These are phyloP conservation scores for Leuctra nigra DNA, from an alignment of 2,888 invertebrate genomes.

Conservation along the genomic window DNA sequence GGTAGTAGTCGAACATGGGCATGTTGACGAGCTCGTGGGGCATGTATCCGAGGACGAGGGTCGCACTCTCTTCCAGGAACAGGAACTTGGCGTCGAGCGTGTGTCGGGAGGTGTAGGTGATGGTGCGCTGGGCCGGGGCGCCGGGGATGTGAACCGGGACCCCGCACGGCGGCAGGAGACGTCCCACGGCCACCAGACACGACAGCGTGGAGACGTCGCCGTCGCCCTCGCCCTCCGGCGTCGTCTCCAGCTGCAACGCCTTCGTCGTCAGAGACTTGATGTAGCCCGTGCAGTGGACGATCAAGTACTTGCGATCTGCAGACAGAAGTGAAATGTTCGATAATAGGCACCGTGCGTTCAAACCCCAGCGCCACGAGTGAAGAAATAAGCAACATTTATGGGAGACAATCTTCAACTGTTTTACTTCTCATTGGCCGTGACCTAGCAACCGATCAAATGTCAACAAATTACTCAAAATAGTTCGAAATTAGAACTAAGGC, in stretches of 20 bases:
- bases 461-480: no score
- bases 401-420: no score
- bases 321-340: no score
- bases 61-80: conserved; percentile 88
- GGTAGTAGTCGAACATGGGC: conserved; percentile 88
- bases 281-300: conserved; percentile 90
- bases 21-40: conserved; percentile 91
- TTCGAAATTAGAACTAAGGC: no score
- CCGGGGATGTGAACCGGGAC: conserved; percentile 29
- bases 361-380: no score
- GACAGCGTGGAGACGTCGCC: conserved; percentile 62
- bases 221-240: conserved; percentile 54
- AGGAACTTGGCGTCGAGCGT: conserved; percentile 87
- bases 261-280: conserved; percentile 85
- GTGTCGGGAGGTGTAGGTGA: conserved; percentile 78
- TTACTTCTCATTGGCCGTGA: no score
- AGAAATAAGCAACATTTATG: no score
- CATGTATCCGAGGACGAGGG: conserved; percentile 79
- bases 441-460: no score
- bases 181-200: conserved; percentile 83
- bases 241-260: conserved; percentile 63
- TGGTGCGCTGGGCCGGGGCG: conserved; percentile 49
- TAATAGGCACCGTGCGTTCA: no score
- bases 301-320: conserved; percentile 79
- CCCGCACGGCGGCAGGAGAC: conserved; percentile 52